Percentiles rank a stretch among this genome's conserved stretches.
Evolutionary conservation across 2,888 invertebrate genomes (phyloP).

Genomic region (Omphaloscelis lunosa): DNA sequence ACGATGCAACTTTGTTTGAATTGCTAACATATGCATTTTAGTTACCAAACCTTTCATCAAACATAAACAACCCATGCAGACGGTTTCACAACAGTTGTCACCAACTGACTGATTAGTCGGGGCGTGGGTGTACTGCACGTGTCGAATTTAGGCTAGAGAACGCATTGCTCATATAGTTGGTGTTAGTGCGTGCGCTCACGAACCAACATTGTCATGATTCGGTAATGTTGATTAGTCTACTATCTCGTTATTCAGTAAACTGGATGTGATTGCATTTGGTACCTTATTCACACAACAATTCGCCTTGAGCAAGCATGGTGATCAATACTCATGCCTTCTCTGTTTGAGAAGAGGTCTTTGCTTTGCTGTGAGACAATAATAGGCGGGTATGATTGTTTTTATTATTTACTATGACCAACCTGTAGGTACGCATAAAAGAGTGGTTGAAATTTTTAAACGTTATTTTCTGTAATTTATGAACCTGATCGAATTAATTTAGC

Average conservation of each 20-base stretch:
- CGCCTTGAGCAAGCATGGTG: too few relatives aligned
- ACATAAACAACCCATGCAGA: conserved; percentile 39
- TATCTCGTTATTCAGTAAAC: background rate
- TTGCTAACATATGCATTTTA: background rate
- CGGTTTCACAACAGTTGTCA: conserved; percentile 57
- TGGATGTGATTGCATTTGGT: background rate
- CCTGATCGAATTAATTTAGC: background rate
- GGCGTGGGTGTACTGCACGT: conserved; percentile 60
- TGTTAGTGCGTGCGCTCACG: conserved; percentile 44
- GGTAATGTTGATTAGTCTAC: background rate
- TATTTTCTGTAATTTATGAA: background rate
- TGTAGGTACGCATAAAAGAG: background rate
- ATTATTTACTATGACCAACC: background rate
- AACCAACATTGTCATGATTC: conserved; percentile 14
- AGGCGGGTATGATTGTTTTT: background rate
- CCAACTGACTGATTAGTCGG: conserved; percentile 53
- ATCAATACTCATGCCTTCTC: too few relatives aligned
- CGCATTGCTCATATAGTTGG: conserved; percentile 10
- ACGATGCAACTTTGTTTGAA: background rate
- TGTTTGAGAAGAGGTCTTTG: background rate
- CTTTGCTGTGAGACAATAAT: background rate
- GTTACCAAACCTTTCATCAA: conserved; percentile 13
- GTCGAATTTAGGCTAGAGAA: conserved; percentile 53
- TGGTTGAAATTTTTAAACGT: background rate
- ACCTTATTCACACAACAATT: background rate